Evolutionary conservation across 30 jellyfish, hydroid and myxozoan species (phyloP).

Genomic region (Nemopilema nomurai): DNA sequence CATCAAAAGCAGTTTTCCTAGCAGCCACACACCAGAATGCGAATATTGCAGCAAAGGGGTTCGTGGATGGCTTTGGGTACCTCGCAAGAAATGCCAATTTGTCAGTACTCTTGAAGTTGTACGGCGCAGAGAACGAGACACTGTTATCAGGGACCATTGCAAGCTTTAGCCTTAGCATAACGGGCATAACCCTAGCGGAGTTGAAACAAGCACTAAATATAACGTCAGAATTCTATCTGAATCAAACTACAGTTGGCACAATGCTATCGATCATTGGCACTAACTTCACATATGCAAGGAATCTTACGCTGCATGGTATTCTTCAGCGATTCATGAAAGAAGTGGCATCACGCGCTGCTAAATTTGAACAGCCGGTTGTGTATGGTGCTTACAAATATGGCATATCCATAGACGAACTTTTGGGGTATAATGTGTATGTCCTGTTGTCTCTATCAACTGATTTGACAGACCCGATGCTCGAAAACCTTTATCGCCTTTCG

Average conservation of each 20-base stretch:
- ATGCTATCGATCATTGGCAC: background rate
- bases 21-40: background rate
- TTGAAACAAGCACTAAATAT: constrained; percentile 1
- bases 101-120: background rate
- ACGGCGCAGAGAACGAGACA: background rate
- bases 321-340: background rate
- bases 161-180: background rate
- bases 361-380: background rate
- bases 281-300: background rate
- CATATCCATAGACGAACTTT: background rate
- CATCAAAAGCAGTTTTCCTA: background rate
- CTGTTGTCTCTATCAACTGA: background rate
- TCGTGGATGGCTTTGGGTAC: background rate
- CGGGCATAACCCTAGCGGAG: constrained; percentile 6
- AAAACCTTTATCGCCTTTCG: constrained; percentile 1
- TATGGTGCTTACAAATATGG: constrained; percentile 5
- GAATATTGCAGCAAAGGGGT: background rate
- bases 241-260: constrained; percentile 1
- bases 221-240: background rate
- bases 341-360: background rate
- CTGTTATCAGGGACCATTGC: background rate
- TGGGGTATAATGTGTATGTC: background rate
- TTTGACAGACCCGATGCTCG: background rate
- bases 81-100: background rate
- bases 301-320: background rate